Percentiles rank a stretch among this genome's conserved stretches.
Evolutionary conservation across 2,797 vertebrate species (phyloP).

Genomic region (Chromobotia macracanthus): DNA sequence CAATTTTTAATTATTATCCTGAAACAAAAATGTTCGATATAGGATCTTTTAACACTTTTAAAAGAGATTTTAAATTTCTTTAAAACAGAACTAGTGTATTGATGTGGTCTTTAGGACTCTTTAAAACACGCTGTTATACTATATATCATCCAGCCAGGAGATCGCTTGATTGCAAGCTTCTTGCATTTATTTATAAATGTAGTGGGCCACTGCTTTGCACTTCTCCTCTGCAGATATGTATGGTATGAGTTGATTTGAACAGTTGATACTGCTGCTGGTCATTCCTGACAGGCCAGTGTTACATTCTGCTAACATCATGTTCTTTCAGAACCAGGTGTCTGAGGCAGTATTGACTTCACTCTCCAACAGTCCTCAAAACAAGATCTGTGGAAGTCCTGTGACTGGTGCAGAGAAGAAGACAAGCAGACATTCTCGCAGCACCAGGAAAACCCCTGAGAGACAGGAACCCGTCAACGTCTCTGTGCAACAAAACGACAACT

Average conservation of each 20-base stretch:
- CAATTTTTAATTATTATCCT: slow-evolving; percentile 4
- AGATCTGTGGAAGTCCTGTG: slow-evolving; percentile 49
- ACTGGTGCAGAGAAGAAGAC: slow-evolving; percentile 48
- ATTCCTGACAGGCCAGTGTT: slow-evolving; percentile 1
- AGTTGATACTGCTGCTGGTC: background rate
- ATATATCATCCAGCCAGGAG: background rate
- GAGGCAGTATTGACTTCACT: slow-evolving; percentile 38
- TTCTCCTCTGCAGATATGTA: background rate
- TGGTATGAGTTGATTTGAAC: background rate
- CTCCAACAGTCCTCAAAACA: slow-evolving; percentile 59
- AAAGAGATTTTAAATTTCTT: no score
- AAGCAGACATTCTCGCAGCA: slow-evolving; percentile 44
- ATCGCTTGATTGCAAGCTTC: slow-evolving; percentile 5
- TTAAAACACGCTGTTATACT: no score
- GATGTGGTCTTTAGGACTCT: no score
- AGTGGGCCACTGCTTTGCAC: background rate
- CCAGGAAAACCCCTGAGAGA: slow-evolving; percentile 58
- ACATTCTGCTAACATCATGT: slow-evolving; percentile 15
- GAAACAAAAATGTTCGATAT: background rate
- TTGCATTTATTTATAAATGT: slow-evolving; percentile 6
- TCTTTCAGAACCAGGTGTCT: slow-evolving; percentile 61
- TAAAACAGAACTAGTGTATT: no score
- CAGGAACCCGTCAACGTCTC: slow-evolving; percentile 16
- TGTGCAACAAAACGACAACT: slow-evolving; percentile 75
- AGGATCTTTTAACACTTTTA: no score